Evolutionary conservation across 2,113 vertebrate species (phyloP).

Genomic region (Fulmarus glacialis): DNA sequence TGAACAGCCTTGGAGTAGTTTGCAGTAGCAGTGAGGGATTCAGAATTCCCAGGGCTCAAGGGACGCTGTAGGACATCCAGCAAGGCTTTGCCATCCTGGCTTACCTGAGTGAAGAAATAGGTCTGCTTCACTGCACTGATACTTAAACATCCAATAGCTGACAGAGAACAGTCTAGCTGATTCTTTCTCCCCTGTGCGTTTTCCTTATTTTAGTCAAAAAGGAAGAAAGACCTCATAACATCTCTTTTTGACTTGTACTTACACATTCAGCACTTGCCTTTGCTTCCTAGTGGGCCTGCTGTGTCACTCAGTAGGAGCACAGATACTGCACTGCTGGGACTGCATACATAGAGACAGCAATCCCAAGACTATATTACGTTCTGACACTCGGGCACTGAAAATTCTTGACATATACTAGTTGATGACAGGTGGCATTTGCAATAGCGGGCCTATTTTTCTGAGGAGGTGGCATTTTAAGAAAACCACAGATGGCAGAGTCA

Average conservation of each 20-base stretch:
- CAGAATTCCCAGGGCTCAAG: constrained; percentile 91
- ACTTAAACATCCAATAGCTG: neutral
- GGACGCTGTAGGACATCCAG: constrained; percentile 96
- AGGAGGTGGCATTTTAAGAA: constrained; percentile 51
- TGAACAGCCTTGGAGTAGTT: constrained; percentile 99
- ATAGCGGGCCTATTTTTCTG: neutral
- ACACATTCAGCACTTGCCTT: neutral
- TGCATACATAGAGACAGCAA: neutral
- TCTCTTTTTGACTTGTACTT: neutral
- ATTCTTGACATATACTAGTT: neutral
- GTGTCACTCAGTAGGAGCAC: neutral
- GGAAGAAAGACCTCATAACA: neutral
- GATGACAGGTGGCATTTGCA: constrained; percentile 57
- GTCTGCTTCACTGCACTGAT: neutral
- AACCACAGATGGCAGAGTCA: constrained; percentile 57
- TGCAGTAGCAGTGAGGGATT: constrained; percentile 95
- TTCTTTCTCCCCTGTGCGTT: neutral
- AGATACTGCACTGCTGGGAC: neutral
- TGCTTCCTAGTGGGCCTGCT: neutral
- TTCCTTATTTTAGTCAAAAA: neutral
- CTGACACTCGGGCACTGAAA: neutral
- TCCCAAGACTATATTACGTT: neutral
- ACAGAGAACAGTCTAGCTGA: neutral
- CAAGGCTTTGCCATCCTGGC: constrained; percentile 96
- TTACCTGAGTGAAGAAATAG: constrained; percentile 80